A percentile compares a stretch with the other conserved stretches of the same genome.
Conservation (phyloP, 53 echinoderm and acorn worm genomes). For the Mesocentrotus franciscanus region DNA sequence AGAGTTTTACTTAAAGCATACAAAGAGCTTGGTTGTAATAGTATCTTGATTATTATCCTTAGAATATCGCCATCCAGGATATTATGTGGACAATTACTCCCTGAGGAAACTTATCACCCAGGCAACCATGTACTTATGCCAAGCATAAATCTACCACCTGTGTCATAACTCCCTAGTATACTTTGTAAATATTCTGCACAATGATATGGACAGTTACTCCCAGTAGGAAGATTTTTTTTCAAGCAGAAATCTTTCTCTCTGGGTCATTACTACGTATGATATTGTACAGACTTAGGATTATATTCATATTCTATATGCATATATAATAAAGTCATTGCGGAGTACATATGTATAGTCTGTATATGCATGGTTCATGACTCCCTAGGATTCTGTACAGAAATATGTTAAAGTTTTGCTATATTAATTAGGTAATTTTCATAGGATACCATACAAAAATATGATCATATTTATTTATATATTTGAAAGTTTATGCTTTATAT, state of each 20-base stretch:
- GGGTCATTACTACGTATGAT: background rate
- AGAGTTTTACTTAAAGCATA: no score
- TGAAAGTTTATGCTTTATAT: no score
- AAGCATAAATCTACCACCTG: background rate
- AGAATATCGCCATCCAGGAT: background rate
- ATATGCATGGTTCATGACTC: no score
- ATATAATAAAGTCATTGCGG: background rate
- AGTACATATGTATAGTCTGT: no score
- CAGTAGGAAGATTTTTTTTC: background rate
- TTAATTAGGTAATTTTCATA: background rate
- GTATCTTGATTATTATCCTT: background rate
- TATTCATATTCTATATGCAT: no score
- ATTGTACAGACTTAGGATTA: no score
- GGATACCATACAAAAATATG: background rate
- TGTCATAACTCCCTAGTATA: no score
- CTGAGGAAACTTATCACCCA: background rate
- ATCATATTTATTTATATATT: background rate
- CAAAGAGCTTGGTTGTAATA: background rate
- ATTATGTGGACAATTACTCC: background rate
- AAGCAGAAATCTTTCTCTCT: background rate
- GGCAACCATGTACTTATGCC: background rate
- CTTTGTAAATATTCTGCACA: no score
- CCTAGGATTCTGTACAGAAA: background rate
- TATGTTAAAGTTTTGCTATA: background rate
- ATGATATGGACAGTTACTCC: background rate